These are phyloP conservation scores for Alces alces DNA, from an alignment of 2,113 vertebrate genomes.

Conservation along the genomic window DNA sequence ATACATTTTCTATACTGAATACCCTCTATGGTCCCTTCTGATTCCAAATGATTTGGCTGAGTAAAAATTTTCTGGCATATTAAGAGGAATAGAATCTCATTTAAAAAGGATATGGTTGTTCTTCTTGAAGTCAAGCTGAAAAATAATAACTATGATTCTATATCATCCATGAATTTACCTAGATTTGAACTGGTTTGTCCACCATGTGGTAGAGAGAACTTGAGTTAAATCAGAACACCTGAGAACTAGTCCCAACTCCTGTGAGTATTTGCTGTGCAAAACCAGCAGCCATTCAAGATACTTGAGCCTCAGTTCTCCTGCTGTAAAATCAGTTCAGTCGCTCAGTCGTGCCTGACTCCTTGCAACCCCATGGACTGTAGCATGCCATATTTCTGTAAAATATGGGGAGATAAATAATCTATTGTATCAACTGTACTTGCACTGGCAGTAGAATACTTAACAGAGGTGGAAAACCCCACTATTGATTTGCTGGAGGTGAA, in stretches of 20 bases:
- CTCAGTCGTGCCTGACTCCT: neutral
- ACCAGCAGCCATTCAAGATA: neutral
- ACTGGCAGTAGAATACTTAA: neutral
- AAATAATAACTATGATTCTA: neutral
- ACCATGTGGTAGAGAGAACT: neutral
- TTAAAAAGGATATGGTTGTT: neutral
- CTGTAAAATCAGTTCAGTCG: neutral
- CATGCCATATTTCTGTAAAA: neutral
- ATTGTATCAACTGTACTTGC: neutral
- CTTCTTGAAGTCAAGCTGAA: neutral
- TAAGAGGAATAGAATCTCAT: neutral
- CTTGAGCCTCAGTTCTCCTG: neutral
- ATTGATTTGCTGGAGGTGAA: neutral
- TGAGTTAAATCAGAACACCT: neutral
- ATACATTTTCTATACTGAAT: neutral
- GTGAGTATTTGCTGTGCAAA: neutral
- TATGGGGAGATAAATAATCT: neutral
- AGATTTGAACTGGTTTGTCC: neutral
- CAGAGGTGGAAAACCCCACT: neutral
- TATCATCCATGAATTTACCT: neutral
- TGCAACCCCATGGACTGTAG: neutral
- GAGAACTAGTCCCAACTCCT: neutral
- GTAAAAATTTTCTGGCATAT: neutral
- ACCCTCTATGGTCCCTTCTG: neutral
- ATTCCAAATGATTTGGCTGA: neutral